A percentile compares a stretch with the other conserved stretches of the same genome.
phyloP scores from a whole-genome alignment of 2,797 vertebrate genomes.

The Jordanella pulchra region DNA sequence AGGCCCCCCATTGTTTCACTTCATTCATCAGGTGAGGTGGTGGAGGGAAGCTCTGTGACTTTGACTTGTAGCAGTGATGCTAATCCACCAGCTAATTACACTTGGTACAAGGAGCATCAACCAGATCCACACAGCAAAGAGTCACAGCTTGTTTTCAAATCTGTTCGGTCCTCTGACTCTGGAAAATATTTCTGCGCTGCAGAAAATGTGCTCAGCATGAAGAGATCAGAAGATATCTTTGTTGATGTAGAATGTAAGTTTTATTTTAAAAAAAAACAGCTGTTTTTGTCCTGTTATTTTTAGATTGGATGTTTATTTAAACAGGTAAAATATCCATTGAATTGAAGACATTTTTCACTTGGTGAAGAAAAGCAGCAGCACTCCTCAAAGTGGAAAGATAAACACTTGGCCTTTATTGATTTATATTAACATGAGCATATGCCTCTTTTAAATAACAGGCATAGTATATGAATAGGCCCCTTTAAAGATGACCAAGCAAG shows the following conservation, averaged over 20 bases:
- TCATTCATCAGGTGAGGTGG: conserved; percentile 26
- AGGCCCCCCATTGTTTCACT: neutral
- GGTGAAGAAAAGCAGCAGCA: no score
- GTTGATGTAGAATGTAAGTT: conserved; percentile 38
- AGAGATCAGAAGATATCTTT: fast-evolving
- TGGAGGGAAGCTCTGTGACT: conserved; percentile 36
- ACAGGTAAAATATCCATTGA: no score
- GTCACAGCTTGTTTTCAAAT: conserved; percentile 6
- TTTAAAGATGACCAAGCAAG: no score
- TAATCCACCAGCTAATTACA: conserved; percentile 36
- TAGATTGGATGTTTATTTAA: no score
- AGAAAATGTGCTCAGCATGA: conserved; percentile 5
- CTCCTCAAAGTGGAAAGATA: no score
- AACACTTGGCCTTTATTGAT: no score
- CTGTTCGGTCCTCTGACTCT: conserved; percentile 16
- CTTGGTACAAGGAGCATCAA: conserved; percentile 36
- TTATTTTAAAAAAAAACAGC: no score
- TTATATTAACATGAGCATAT: no score
- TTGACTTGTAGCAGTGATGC: conserved; percentile 49
- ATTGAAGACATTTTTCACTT: no score
- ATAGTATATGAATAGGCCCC: no score
- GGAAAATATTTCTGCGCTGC: conserved; percentile 44
- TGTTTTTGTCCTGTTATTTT: no score
- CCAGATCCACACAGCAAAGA: neutral
- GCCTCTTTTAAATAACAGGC: no score